Conservation (phyloP, 2,797 vertebrate species). For the Catostomus latipinnis region DNA sequence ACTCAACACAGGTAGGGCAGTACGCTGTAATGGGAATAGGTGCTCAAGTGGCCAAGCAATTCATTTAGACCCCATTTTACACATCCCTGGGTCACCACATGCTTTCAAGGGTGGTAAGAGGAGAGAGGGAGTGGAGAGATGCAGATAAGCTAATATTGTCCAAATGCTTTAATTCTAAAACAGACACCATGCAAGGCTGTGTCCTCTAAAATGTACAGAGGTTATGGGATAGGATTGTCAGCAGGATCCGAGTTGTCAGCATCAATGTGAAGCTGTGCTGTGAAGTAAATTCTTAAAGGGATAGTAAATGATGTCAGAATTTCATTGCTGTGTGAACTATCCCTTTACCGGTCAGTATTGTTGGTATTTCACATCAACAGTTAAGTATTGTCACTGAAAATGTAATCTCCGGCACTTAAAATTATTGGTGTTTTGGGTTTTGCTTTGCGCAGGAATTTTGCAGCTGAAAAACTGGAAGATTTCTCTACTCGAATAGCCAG, state of each 20-base stretch:
- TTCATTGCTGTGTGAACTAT: no score
- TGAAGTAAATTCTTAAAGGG: no score
- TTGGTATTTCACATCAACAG: background rate
- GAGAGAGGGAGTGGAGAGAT: constrained; percentile 34
- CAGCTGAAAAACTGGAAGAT: background rate
- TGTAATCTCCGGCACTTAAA: constrained; percentile 1
- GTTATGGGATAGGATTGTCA: constrained; percentile 8
- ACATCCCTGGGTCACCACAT: constrained; percentile 77
- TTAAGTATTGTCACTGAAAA: background rate
- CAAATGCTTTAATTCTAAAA: constrained; percentile 69
- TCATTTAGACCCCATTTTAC: constrained; percentile 77
- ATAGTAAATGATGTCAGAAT: no score
- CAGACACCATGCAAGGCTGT: constrained; percentile 59
- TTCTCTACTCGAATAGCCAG: constrained; percentile 21
- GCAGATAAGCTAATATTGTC: constrained; percentile 67
- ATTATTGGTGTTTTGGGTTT: background rate
- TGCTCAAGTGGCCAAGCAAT: constrained; percentile 76
- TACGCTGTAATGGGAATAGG: constrained; percentile 82
- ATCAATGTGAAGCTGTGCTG: no score
- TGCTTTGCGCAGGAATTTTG: background rate
- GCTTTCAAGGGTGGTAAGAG: constrained; percentile 74
- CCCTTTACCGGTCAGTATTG: background rate
- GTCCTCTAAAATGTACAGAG: constrained; percentile 71
- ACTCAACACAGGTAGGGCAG: constrained; percentile 97
- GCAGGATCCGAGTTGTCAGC: background rate